Base-by-base conservation (phyloP, 2,797 vertebrate genomes). In the Paramormyrops hopkinsi region DNA sequence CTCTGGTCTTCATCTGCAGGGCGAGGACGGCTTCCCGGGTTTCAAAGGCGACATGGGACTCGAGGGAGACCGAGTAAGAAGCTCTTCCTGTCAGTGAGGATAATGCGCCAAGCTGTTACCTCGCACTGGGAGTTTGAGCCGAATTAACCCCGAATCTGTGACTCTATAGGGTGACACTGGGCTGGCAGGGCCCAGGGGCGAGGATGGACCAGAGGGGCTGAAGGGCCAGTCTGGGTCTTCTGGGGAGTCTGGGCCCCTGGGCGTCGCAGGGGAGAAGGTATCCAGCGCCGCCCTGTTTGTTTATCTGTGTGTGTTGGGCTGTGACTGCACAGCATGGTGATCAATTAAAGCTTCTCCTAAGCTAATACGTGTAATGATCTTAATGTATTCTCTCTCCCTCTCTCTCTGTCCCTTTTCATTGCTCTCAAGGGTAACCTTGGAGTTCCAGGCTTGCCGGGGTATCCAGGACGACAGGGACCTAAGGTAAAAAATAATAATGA, bases 1-100 rank as follows among this genome's bases (percentile, higher is more conserved):
- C 54, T 89, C 53, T 89, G 87, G 92, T 88, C 83, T 79, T 79
- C 53, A 73, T 88, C 54, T 48, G 48, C 92, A 98, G 98, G 98
- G 98, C 93, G 97, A 98, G 95, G 97, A 98, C 25, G 97, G 97
- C 89, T 98, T 98, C 91, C 97, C 97, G 0, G 98, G 97, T 90
- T 95, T 95, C 92, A 98, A 98, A 95, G 97, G 97, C 59, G 97
- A 98, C 87, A 96, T 95, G 93, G 97, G 97, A 48, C 90, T 94
- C 90, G 97, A 96, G 86, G 97, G 97, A 94, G 97, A 99, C 91
- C 93, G 94, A 95, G 97, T 98, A 94, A 97, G 96, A 46, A 65
- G 4, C 37, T 19, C 7, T 19, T 50, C 17, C 19, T 50, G 48
- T 84, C 48, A 84, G 41, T 5, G 48, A 50, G 48, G 46, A 51